Base-by-base conservation (phyloP, 2,888 invertebrate genomes). In the Phania funesta region DNA sequence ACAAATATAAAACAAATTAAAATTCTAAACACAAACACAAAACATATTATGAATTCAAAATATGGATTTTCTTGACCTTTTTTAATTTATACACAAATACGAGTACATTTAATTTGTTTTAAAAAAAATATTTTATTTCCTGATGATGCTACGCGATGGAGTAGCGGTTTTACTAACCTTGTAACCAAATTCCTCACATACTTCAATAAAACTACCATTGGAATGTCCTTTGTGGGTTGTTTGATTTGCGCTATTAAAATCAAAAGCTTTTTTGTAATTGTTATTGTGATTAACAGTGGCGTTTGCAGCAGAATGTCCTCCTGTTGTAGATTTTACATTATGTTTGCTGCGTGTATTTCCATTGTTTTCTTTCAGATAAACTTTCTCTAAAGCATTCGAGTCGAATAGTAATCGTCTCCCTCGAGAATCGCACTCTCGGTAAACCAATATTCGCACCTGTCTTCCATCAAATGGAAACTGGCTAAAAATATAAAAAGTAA, bases 371-470 rank as follows among this genome's bases (percentile, higher is more conserved):
- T 88, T 88, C 0, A 93, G 87, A 80, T 92, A 91, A 65, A 94
- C 91, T 91, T 93, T 93, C 88, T 94, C 92, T 86, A 94, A 92
- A 16, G 95, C 93, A 84, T 94, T 92, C 0, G 97, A 97, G 91
- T 97, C 97, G 89, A 96, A 97, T 68, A 97, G 92, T 41, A 97
- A 92, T 86, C 95, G 95, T 80, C 96, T 92, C 26, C 96, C 96
- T 81, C 94, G 93, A 91, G 94, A 94, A 89, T 97, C 97, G 90
- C 96, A 96, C 92, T 97, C 97, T 88, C 95, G 94, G 91, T 95
- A 97, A 84, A 97, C 92, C 87, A 97, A 92, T 87, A 97, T 93
- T 86, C 97, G 93, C 80, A 97, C 94, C 92, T 95, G 95, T 85
- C 93, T 92, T 85, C 93, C 93, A 87, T 93, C 93, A 91, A 95